Conservation (phyloP, 2,888 invertebrate species). For the Lepidocyrtinus sp. region DNA sequence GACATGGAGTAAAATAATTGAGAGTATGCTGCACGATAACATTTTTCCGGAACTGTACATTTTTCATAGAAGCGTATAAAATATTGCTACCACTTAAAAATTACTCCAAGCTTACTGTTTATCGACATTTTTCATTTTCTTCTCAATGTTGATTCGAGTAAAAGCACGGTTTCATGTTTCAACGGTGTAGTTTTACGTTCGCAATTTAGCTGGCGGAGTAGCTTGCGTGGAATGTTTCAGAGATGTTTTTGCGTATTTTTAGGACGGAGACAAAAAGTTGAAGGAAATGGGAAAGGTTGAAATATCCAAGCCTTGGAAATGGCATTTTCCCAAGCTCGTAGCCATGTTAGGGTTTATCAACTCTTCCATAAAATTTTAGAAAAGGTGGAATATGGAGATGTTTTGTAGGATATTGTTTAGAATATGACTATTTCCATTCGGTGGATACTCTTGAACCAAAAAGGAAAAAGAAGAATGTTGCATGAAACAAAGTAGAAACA, state of each 20-base stretch:
- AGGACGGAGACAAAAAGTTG: background rate
- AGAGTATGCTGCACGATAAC: too few species aligned
- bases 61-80: background rate
- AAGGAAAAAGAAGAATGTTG: conserved; percentile 5
- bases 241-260: conserved; percentile 11
- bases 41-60: too few species aligned
- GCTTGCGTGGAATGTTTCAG: background rate
- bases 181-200: background rate
- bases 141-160: background rate
- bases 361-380: background rate
- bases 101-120: background rate
- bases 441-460: background rate
- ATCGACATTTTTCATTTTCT: background rate
- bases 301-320: background rate
- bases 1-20: too few species aligned
- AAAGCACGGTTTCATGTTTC: conserved; percentile 2
- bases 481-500: conserved; percentile 8
- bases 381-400: conserved; percentile 15
- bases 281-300: background rate
- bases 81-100: background rate
- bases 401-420: conserved; percentile 11
- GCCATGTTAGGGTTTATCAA: background rate
- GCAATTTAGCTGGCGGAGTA: background rate
- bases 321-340: background rate
- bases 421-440: background rate